Evolutionary conservation across 2,888 invertebrate species (phyloP).

Genomic region (Eubasilissa splendida): DNA sequence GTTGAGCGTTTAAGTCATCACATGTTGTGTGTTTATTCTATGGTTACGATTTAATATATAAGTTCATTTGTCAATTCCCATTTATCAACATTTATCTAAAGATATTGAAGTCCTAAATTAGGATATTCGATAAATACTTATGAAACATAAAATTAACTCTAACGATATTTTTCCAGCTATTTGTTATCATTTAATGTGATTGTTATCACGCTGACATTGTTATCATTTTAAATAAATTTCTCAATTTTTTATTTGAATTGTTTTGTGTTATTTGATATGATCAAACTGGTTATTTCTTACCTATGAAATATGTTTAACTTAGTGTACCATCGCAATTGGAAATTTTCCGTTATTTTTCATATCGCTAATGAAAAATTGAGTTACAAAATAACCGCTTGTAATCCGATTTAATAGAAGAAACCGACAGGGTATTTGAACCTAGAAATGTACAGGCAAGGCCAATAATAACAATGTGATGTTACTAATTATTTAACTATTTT

Average conservation of each 20-base stretch:
- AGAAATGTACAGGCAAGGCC: constrained; percentile 58
- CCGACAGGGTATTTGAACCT: constrained; percentile 59
- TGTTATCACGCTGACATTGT: constrained; percentile 51
- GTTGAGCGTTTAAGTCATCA: constrained; percentile 1
- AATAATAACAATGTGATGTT: constrained; percentile 55
- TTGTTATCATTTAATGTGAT: constrained; percentile 52
- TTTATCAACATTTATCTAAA: constrained; percentile 50
- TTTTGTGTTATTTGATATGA: constrained; percentile 52
- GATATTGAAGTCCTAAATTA: constrained; percentile 39
- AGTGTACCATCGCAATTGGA: not conserved
- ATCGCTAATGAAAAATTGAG: constrained; percentile 3
- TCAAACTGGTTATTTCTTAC: constrained; percentile 30
- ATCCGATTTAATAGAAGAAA: constrained; percentile 53
- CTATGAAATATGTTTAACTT: not conserved
- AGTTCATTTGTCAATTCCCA: constrained; percentile 58
- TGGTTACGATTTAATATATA: constrained; percentile 49
- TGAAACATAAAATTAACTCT: constrained; percentile 31
- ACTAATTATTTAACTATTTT: constrained; percentile 38
- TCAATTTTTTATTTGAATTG: constrained; percentile 48
- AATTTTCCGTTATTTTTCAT: constrained; percentile 11
- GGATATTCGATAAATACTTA: constrained; percentile 36
- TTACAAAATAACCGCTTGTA: constrained; percentile 29
- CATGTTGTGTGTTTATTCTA: constrained; percentile 3
- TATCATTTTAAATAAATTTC: constrained; percentile 53
- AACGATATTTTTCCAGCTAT: constrained; percentile 55